Conservation (phyloP, 2,113 vertebrate genomes). For the Trematomus loennbergii region DNA sequence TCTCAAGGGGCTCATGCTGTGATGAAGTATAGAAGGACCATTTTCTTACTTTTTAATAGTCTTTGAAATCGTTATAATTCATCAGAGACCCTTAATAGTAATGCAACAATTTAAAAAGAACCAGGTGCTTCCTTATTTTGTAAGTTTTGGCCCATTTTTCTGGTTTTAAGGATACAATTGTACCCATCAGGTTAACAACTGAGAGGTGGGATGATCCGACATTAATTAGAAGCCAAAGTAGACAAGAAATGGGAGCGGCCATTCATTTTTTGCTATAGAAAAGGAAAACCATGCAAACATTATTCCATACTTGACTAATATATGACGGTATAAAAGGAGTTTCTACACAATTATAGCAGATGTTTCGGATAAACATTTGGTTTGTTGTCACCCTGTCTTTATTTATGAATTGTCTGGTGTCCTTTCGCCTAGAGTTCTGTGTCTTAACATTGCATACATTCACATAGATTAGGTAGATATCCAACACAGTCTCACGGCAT, state of each 20-base stretch:
- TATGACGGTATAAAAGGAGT: background rate
- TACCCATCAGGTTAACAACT: background rate
- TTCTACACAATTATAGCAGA: background rate
- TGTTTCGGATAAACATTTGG: background rate
- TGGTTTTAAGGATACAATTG: background rate
- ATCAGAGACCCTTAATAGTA: background rate
- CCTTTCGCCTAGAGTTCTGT: background rate
- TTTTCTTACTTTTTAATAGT: background rate
- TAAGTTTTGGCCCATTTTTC: background rate
- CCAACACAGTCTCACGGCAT: no score
- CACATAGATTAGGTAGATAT: background rate
- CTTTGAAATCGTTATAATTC: background rate
- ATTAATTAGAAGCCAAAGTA: background rate
- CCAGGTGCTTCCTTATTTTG: no score
- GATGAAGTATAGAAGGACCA: background rate
- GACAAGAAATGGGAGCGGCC: no score
- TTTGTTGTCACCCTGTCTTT: background rate
- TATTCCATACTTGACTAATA: background rate
- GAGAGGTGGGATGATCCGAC: background rate
- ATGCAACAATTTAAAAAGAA: background rate
- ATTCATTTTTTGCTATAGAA: background rate
- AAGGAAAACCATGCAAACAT: background rate
- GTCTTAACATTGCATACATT: background rate
- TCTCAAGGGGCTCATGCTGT: background rate
- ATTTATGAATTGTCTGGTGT: background rate